Evolutionary conservation across 35 echinoderm and acorn worm species (phyloP), one percentile per base, ranked within the genome.

Genomic region (Apostichopus parvimensis): DNA sequence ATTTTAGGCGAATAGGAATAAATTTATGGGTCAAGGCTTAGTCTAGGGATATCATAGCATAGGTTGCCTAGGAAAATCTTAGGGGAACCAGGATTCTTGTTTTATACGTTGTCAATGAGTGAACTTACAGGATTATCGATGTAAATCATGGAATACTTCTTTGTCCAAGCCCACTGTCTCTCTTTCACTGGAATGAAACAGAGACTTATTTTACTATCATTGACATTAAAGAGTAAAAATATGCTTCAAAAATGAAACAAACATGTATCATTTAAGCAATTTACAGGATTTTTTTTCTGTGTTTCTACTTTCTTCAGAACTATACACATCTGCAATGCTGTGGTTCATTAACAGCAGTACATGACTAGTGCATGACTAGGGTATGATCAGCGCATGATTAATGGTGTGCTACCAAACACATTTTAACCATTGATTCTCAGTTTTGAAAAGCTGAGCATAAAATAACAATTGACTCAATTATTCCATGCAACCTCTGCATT

Each of bases 51-150:
- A 45, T 45, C 34, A 45, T 45, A 45, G 34, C 34, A 45, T 4
- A 4, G 34, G 34, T 45, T 45, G 2, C 34, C 34, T 45, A 45
- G 34, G 34, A 45, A 45, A 45, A 45, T 45, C 0, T 45, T 45
- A 45, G 34, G 34, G 34, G 0, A 45, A 45, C 34, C 34, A 45
- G 34, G 34, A 45, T 45, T 45, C 34, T 45, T 45, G 34, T 45
- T 45, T 34, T 25, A 25, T 28, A 45, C 34, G 34, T 45, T 0
- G 34, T 45, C 34, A 45, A 45, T 77, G 75, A 90, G 17, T 5
- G 26, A 34, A 96, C 93, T 96, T 92, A 96, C 96, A 68, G 96
- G 96, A 56, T 98, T 98, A 68, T 98, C 96, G 54, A 98, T 98
- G 83, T 98, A 98, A 15, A 98, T 66, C 87, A 98, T 79, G 24